These are phyloP conservation scores for Telenomus remus DNA, from an alignment of 1,140 invertebrate genomes.

Conservation along the genomic window DNA sequence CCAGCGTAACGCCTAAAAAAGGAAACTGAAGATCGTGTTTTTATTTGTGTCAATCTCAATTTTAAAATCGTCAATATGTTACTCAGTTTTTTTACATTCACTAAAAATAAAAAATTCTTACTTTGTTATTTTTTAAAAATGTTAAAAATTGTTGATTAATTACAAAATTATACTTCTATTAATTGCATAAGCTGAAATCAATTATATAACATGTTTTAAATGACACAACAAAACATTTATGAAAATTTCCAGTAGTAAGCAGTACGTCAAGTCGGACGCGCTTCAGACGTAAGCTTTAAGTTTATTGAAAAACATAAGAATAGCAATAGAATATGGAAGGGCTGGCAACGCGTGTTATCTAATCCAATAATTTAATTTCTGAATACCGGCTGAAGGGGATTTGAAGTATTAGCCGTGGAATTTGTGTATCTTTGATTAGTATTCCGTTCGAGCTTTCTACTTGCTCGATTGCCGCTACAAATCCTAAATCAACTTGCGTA, in stretches of 20 bases:
- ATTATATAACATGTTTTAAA: too few relatives aligned
- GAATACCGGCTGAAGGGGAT: conserved; percentile 73
- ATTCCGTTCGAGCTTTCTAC: conserved; percentile 70
- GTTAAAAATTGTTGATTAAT: too few relatives aligned
- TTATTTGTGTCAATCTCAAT: conserved; percentile 57
- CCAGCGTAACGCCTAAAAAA: conserved; percentile 52
- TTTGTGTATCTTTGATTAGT: conserved; percentile 77
- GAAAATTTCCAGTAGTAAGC: background rate
- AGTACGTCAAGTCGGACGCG: conserved; percentile 14
- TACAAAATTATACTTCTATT: too few relatives aligned
- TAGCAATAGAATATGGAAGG: conserved; percentile 58
- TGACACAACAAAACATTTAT: too few relatives aligned
- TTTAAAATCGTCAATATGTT: conserved; percentile 45
- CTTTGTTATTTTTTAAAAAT: background rate
- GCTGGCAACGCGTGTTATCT: conserved; percentile 66
- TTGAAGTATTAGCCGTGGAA: conserved; percentile 75
- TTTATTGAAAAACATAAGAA: conserved; percentile 20
- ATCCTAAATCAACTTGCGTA: conserved; percentile 72
- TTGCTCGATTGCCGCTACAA: conserved; percentile 73
- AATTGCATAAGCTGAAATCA: too few relatives aligned
- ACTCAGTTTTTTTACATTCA: conserved; percentile 28
- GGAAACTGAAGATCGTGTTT: conserved; percentile 64
- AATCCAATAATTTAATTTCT: conserved; percentile 76
- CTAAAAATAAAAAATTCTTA: conserved; percentile 30
- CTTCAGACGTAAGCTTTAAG: conserved; percentile 4